Conservation (phyloP, 1,140 invertebrate genomes). For the Anoplolepis gracilipes region DNA sequence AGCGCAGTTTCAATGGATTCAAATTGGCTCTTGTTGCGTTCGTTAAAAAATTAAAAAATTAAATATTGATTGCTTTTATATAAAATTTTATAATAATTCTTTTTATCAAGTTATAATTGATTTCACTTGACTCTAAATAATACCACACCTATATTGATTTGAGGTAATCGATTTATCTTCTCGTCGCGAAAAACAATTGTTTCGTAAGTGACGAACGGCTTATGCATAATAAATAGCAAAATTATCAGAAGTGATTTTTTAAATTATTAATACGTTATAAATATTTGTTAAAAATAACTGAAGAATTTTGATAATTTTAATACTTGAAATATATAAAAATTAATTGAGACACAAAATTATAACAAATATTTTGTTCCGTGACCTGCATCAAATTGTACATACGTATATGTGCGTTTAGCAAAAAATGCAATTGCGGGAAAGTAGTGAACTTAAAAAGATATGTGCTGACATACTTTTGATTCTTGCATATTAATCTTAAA, state of each 20-base stretch:
- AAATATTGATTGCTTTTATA: not conserved
- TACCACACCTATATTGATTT: not conserved
- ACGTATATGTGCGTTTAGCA: not conserved
- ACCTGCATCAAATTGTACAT: not conserved
- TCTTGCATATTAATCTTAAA: not conserved
- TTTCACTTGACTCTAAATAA: not conserved
- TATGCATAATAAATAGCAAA: not conserved
- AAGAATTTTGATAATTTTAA: not conserved
- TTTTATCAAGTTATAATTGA: not conserved
- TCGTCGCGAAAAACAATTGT: not conserved
- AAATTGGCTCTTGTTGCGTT: not conserved
- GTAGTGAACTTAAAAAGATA: not conserved
- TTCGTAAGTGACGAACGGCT: not conserved
- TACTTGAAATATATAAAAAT: not conserved
- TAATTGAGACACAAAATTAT: not conserved
- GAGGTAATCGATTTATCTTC: not conserved
- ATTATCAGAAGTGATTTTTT: not conserved
- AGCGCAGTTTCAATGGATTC: too few species aligned
- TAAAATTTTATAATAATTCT: not conserved
- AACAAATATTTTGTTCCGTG: not conserved
- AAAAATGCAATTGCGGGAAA: not conserved
- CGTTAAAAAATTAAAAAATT: not conserved
- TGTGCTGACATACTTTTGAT: not conserved
- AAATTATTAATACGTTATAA: not conserved
- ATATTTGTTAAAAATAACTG: not conserved